Evolutionary conservation across 2,797 vertebrate species (phyloP), one percentile per base, ranked within the genome.

Genomic region (Anabas testudineus): DNA sequence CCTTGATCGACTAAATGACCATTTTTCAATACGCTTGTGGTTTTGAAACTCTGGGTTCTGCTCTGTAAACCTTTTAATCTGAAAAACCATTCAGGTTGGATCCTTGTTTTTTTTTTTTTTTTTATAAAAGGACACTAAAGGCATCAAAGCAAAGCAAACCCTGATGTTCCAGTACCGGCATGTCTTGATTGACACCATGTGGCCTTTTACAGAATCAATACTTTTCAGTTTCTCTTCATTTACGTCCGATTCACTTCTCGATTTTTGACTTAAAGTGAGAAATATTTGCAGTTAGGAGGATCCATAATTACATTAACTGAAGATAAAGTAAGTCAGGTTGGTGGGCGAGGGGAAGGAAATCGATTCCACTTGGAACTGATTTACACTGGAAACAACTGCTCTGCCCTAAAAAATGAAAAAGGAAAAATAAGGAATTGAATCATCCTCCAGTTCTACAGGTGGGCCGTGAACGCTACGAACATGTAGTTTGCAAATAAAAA

Each of bases 191-290:
- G 93, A 95, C 95, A 94, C 93, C 93, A 94, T 93, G 93, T 87
- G 94, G 93, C 90, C 67, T 84, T 94, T 95, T 89, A 66, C 61
- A 94, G 95, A 96, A 96, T 96, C 96, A 93, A 96, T 97, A 94
- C 92, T 90, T 92, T 93, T 94, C 90, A 62, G 88, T 94, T 95
- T 95, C 91, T 95, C 94, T 95, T 95, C 94, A 95, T 95, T 91
- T 91, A 93, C 92, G 94, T 95, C 95, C 90, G 89, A 91, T 74
- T 84, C 46, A 32, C 58, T 82, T 71, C 85, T 39, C 55, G 30
- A 70, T 74, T 63, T 32, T 72, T 82, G 89, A 88, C 88, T 87
- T 77, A 88, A 87, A 90, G 81, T 82, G 71, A 78, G 55, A 91
- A 78, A 80, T 84, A 91, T 88, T 69, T 81, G 76, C 78, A 71